Percentiles rank a stretch among this genome's conserved stretches.
phyloP scores from a whole-genome alignment of 1,140 invertebrate genomes.

The Plutomurus gul region DNA sequence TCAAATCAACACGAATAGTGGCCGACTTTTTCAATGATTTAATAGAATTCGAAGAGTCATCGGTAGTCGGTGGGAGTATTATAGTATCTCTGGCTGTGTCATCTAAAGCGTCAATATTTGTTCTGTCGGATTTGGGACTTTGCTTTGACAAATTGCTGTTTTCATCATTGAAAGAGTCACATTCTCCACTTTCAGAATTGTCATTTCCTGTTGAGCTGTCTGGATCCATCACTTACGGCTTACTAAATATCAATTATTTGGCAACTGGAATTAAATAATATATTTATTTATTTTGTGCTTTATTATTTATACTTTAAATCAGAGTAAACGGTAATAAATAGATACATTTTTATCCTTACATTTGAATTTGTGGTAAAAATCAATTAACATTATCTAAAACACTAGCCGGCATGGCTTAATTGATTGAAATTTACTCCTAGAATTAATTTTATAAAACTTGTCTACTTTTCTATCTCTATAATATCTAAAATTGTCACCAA shows the following conservation, averaged over 20 bases:
- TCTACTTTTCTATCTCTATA: too few relatives aligned
- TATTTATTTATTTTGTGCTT: too few relatives aligned
- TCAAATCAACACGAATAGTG: conserved; percentile 8
- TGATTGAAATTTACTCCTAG: too few relatives aligned
- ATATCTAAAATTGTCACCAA: too few relatives aligned
- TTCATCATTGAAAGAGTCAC: conserved; percentile 37
- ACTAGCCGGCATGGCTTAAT: too few relatives aligned
- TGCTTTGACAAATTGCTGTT: conserved; percentile 40
- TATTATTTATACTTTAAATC: too few relatives aligned
- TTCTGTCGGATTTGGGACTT: conserved; percentile 34
- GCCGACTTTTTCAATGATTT: conserved; percentile 29
- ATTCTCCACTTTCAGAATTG: conserved; percentile 47
- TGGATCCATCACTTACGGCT: conserved; percentile 23
- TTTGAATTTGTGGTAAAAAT: too few relatives aligned
- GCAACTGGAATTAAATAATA: neutral
- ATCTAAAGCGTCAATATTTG: conserved; percentile 49
- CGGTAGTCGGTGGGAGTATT: conserved; percentile 39
- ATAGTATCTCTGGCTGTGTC: conserved; percentile 47
- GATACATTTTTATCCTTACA: too few relatives aligned
- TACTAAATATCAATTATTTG: too few relatives aligned
- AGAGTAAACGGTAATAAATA: too few relatives aligned
- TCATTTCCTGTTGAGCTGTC: conserved; percentile 48
- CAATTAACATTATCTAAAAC: too few relatives aligned
- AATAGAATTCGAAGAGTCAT: conserved; percentile 38
- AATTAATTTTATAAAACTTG: too few relatives aligned